Base-by-base conservation (phyloP, 2,888 invertebrate genomes). In the Mellilla xanthometata region DNA sequence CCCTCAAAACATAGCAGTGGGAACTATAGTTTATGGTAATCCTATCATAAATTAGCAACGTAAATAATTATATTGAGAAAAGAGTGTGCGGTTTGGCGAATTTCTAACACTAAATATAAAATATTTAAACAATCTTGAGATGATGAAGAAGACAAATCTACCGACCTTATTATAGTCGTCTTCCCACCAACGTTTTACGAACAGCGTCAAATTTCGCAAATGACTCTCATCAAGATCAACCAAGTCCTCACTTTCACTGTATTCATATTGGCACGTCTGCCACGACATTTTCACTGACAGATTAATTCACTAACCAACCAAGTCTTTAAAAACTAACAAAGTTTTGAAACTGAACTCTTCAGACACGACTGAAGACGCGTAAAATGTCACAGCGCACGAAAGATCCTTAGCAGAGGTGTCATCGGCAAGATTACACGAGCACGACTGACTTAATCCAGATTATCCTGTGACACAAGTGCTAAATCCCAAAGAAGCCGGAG, bases 101-200 rank as follows among this genome's bases (percentile, higher is more conserved):
- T 19, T 1, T 19, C 6, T 19, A 19, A 19, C 15, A 19, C n/a
- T n/a, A n/a, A n/a, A n/a, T n/a, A n/a, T n/a, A n/a, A n/a, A n/a
- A n/a, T n/a, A n/a, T n/a, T n/a, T n/a, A n/a, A n/a, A n/a, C n/a
- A n/a, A n/a, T n/a, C n/a, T n/a, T n/a, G 15, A 19, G 4, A 19
- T 19, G 15, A 6, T 19, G 6, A 19, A 6, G 15, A 19, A 19
- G 15, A 1, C 3, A 19, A 19, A 19, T 5, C n/a, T 32, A 70
- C 68, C 10, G 65, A 83, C 84, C 83, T 82, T 67, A 23, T 53
- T 32, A 60, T 76, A 73, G 56, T 68, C 76, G 32, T 83, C 79
- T 59, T 84, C 79, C 83, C 84, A 85, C 85, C 85, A 87, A 1
- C 84, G 70, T 52, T 78, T 81, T 4, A 84, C 81, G 50, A 84